A percentile compares a stretch with the other conserved stretches of the same genome.
Evolutionary conservation across 2,888 invertebrate genomes (phyloP).

Genomic region (Trichopria drosophilae): DNA sequence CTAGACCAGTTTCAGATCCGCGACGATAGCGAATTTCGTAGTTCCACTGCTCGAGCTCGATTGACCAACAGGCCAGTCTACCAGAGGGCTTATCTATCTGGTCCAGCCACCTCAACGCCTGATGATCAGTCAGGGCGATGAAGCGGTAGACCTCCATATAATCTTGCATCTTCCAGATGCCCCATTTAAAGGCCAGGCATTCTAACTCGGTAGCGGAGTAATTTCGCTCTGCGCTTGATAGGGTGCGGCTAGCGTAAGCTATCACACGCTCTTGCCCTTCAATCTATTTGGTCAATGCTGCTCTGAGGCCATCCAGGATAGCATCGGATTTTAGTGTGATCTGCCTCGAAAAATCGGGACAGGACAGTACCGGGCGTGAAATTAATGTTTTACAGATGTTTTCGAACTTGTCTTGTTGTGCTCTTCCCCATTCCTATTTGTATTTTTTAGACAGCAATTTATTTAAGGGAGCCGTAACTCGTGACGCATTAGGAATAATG

Average conservation of each 20-base stretch:
- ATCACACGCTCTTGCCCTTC: constrained; percentile 13
- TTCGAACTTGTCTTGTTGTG: constrained; percentile 13
- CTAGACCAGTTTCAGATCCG: too few species aligned
- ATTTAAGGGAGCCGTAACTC: constrained; percentile 1
- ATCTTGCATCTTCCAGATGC: too few species aligned
- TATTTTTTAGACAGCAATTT: constrained; percentile 11
- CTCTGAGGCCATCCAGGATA: constrained; percentile 12
- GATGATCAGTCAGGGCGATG: too few species aligned
- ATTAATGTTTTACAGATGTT: too few species aligned
- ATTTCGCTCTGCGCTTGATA: constrained; percentile 13
- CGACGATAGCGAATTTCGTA: too few species aligned
- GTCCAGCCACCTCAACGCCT: too few species aligned
- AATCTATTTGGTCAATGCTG: constrained; percentile 10
- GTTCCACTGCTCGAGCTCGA: too few species aligned
- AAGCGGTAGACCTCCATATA: too few species aligned
- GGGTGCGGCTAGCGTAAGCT: too few species aligned
- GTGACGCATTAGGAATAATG: constrained; percentile 20
- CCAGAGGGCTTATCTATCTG: too few species aligned
- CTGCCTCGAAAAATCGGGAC: constrained; percentile 13
- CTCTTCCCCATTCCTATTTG: constrained; percentile 12
- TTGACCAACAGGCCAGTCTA: too few species aligned
- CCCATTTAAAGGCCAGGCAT: constrained; percentile 37
- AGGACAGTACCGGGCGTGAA: constrained; percentile 12
- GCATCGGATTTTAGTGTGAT: constrained; percentile 25
- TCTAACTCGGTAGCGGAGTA: constrained; percentile 24